phyloP scores from a whole-genome alignment of 2,797 vertebrate species.

The Gastrophryne carolinensis region DNA sequence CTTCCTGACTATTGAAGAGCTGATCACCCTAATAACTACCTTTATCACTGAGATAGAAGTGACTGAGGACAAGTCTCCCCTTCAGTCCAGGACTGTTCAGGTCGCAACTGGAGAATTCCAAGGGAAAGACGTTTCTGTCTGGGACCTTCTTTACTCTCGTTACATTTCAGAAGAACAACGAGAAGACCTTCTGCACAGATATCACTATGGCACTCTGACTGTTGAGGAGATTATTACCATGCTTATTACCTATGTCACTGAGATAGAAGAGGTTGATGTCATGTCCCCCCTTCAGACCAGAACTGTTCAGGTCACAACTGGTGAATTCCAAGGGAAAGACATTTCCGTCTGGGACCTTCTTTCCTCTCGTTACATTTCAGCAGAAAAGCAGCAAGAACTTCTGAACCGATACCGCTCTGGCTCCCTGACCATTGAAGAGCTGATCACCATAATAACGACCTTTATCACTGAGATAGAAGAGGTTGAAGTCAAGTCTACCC shows the following conservation, averaged over 20 bases:
- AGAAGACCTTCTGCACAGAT: slow-evolving; percentile 30
- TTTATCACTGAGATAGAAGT: slow-evolving; percentile 42
- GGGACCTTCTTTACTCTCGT: slow-evolving; percentile 46
- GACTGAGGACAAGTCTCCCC: slow-evolving; percentile 45
- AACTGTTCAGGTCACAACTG: slow-evolving; percentile 60
- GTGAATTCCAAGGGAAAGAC: slow-evolving; percentile 72
- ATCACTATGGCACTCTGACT: not conserved
- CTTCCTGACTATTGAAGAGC: not conserved
- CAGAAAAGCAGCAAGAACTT: slow-evolving; percentile 68
- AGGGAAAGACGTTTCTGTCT: slow-evolving; percentile 36
- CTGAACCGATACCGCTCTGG: slow-evolving; percentile 70
- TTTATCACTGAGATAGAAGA: slow-evolving; percentile 52
- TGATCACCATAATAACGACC: slow-evolving; percentile 35
- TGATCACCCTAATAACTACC: not conserved
- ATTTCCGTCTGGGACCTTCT: slow-evolving; percentile 79
- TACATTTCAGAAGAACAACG: slow-evolving; percentile 45
- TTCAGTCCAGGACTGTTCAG: slow-evolving; percentile 25
- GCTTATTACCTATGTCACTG: slow-evolving; percentile 24
- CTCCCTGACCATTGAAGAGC: slow-evolving; percentile 22
- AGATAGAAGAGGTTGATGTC: slow-evolving; percentile 56
- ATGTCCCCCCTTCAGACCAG: slow-evolving; percentile 61
- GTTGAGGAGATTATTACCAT: slow-evolving; percentile 10
- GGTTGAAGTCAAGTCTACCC: slow-evolving; percentile 31
- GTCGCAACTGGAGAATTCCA: slow-evolving; percentile 18
- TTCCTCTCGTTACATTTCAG: slow-evolving; percentile 75